Evolutionary conservation across 2,113 vertebrate species (phyloP).

Genomic region (Chaetops frenatus): DNA sequence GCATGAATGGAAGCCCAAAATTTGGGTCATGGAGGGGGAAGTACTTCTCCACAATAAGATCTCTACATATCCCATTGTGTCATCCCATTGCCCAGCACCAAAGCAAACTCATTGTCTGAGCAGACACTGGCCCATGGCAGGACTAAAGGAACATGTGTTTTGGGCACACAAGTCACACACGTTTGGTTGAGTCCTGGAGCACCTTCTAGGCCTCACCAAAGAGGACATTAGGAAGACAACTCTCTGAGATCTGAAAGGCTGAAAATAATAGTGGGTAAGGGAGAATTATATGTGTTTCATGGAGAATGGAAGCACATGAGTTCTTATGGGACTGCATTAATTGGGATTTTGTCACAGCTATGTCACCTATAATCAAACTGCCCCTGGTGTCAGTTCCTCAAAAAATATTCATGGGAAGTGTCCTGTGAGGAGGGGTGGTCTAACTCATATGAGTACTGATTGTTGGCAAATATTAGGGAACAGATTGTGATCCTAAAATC

Average conservation of each 20-base stretch:
- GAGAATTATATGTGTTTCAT: neutral
- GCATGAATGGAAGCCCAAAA: neutral
- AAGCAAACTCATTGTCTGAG: neutral
- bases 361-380: neutral
- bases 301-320: neutral
- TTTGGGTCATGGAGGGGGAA: neutral
- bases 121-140: rapidly evolving
- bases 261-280: neutral
- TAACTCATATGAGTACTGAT: neutral
- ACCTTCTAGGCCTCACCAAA: neutral
- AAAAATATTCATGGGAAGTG: neutral
- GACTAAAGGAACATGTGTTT: rapidly evolving
- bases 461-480: neutral
- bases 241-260: neutral
- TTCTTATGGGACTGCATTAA: neutral
- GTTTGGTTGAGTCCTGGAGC: neutral
- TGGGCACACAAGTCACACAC: rapidly evolving
- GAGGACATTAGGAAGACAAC: neutral
- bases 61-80: rapidly evolving
- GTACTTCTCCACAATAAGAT: neutral
- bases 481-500: neutral
- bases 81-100: neutral
- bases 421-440: neutral
- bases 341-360: neutral
- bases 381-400: neutral